Evolutionary conservation across 2,888 invertebrate genomes (phyloP).

Genomic region (Andrena hattorfiana): DNA sequence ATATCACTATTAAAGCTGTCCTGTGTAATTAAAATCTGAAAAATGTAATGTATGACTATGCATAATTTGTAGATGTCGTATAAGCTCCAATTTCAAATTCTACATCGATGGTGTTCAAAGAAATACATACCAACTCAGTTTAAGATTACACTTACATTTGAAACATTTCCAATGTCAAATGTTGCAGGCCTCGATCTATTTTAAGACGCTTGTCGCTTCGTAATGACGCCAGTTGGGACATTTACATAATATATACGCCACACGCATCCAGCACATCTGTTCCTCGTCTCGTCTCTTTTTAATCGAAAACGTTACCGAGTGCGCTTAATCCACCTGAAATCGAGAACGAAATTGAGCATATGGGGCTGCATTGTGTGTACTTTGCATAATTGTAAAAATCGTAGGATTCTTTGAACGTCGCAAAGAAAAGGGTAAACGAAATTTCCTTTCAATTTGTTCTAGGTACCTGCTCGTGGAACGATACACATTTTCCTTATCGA

Average conservation of each 20-base stretch:
- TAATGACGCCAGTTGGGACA: slow-evolving; percentile 16
- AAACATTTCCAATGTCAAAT: not conserved
- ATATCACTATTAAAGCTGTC: not conserved
- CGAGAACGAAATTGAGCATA: not conserved
- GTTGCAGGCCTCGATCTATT: slow-evolving; percentile 14
- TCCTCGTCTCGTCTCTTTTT: slow-evolving; percentile 16
- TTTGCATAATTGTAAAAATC: not conserved
- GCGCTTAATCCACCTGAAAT: not conserved
- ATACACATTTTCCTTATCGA: not conserved
- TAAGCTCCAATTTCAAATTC: not conserved
- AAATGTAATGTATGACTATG: not conserved
- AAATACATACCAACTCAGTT: too few species aligned
- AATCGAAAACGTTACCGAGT: slow-evolving; percentile 1
- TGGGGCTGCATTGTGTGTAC: not conserved
- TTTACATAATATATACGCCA: slow-evolving; percentile 34
- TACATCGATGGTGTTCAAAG: not conserved
- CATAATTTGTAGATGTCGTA: not conserved
- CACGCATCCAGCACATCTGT: slow-evolving; percentile 26
- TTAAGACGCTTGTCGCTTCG: not conserved
- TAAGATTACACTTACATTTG: too few species aligned
- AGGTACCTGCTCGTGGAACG: too few species aligned
- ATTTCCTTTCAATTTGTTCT: not conserved
- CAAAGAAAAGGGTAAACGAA: not conserved
- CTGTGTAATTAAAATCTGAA: not conserved
- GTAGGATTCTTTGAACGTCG: not conserved